phyloP scores from a whole-genome alignment of 2,797 vertebrate species.

The Antrozous pallidus region DNA sequence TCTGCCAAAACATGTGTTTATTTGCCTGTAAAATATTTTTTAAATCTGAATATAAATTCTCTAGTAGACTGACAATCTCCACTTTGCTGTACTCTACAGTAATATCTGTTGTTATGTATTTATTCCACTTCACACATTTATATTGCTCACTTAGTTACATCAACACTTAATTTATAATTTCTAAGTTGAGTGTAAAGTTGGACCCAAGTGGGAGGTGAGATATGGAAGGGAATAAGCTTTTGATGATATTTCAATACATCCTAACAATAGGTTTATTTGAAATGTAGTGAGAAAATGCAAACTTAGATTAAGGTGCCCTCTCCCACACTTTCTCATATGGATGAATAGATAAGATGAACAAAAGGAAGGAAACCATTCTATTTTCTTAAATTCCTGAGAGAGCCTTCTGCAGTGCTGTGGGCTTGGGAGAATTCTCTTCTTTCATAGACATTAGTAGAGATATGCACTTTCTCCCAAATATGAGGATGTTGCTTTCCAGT shows the following conservation, averaged over 20 bases:
- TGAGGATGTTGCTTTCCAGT: neutral
- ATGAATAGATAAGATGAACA: neutral
- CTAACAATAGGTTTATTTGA: neutral
- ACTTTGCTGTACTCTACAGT: neutral
- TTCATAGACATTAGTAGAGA: neutral
- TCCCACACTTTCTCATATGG: neutral
- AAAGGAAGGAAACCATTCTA: neutral
- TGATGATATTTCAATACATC: neutral
- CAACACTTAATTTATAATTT: neutral
- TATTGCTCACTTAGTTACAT: neutral
- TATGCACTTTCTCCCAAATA: neutral
- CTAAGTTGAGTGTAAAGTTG: neutral
- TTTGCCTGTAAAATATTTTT: neutral
- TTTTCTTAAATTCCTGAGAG: neutral
- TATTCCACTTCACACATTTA: neutral
- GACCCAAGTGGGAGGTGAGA: neutral
- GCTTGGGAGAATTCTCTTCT: neutral
- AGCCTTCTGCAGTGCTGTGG: neutral
- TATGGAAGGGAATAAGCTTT: neutral
- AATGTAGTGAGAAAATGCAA: constrained; percentile 20
- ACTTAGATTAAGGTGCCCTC: neutral
- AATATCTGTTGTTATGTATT: neutral
- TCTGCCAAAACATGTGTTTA: neutral
- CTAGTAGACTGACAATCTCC: neutral
- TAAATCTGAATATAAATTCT: neutral